Conservation (phyloP, 37 sponge, comb jelly and placozoan genomes). For the Petrosia ficiformis region DNA sequence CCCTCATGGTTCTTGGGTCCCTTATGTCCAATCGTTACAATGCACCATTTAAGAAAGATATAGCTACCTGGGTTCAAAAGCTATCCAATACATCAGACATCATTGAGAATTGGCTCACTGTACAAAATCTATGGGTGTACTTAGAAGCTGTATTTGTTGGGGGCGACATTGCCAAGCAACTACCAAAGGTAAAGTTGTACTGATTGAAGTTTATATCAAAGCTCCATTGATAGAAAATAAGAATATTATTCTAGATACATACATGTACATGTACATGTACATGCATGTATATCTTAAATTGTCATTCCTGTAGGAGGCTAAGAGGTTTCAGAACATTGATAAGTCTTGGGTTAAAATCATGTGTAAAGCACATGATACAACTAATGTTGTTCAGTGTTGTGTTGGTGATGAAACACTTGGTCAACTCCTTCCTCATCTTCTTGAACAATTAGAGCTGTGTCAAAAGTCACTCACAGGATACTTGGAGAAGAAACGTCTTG, state of each 20-base stretch:
- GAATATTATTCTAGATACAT: no score
- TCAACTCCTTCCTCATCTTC: constrained; percentile 92
- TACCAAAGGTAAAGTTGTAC: constrained; percentile 82
- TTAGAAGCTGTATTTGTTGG: constrained; percentile 99
- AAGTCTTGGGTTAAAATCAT: constrained; percentile 99
- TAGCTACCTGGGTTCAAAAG: constrained; percentile 93
- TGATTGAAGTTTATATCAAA: no score
- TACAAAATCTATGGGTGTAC: constrained; percentile 98
- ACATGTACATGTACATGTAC: neutral
- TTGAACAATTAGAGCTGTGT: constrained; percentile 96
- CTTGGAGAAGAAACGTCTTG: constrained; percentile 92
- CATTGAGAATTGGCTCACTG: constrained; percentile 96
- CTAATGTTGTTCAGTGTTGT: constrained; percentile 94
- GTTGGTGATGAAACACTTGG: constrained; percentile 96
- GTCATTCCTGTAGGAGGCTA: constrained; percentile 68
- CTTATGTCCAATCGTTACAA: constrained; percentile 98
- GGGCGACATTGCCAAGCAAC: constrained; percentile 99
- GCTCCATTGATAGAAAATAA: no score
- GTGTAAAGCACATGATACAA: constrained; percentile 89
- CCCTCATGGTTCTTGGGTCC: constrained; percentile 95
- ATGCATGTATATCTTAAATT: neutral
- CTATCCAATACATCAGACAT: constrained; percentile 94
- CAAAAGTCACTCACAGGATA: constrained; percentile 98
- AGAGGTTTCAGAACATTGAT: constrained; percentile 87
- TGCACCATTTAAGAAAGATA: constrained; percentile 94